phyloP scores from a whole-genome alignment of 92 coral and sea anemone species.

The Hydrozoanthus gracilis region DNA sequence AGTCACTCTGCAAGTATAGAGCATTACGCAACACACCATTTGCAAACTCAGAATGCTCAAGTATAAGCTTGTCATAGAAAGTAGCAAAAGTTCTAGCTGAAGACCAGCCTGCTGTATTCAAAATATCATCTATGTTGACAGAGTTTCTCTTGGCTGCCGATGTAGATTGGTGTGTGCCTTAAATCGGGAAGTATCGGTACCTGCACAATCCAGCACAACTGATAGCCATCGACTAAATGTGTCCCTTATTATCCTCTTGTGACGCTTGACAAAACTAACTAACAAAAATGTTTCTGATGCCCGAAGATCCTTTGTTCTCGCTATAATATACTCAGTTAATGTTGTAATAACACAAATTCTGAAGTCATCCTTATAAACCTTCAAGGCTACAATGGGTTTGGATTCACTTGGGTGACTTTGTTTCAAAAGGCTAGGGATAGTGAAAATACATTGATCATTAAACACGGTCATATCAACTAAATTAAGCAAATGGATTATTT shows the following conservation, averaged over 20 bases:
- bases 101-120: neutral
- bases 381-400: neutral
- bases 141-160: constrained; percentile 8
- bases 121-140: neutral
- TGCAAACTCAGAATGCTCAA: neutral
- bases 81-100: neutral
- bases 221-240: neutral
- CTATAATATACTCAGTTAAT: neutral
- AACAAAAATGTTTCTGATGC: neutral
- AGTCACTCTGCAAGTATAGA: neutral
- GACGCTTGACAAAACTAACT: neutral
- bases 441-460: neutral
- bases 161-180: neutral
- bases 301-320: neutral
- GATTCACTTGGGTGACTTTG: neutral
- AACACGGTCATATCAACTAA: neutral
- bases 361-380: neutral
- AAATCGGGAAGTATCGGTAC: neutral
- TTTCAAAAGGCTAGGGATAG: neutral
- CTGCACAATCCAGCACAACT: neutral
- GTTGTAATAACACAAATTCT: neutral
- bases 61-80: neutral
- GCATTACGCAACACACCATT: neutral
- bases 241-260: neutral
- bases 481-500: neutral